Percentiles rank a stretch among this genome's conserved stretches.
Evolutionary conservation across 2,888 invertebrate species (phyloP).

Genomic region (Euplexia lucipara): DNA sequence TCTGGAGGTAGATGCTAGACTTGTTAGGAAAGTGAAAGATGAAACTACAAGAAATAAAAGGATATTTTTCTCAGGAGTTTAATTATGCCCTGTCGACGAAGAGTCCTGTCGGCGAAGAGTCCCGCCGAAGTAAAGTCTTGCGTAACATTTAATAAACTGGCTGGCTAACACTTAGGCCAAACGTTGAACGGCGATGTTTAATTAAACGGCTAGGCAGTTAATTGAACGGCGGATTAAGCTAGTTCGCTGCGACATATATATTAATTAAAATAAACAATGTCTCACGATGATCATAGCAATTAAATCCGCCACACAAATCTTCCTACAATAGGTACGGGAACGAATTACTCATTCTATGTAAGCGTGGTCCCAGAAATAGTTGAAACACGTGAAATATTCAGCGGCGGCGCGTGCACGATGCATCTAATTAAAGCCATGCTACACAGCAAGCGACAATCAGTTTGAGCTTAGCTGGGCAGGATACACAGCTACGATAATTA

Average conservation of each 20-base stretch:
- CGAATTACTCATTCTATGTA: slow-evolving; percentile 50
- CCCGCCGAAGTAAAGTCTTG: too few species aligned
- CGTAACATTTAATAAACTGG: too few species aligned
- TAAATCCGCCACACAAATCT: slow-evolving; percentile 20
- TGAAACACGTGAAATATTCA: slow-evolving; percentile 55
- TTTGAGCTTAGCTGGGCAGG: too few species aligned
- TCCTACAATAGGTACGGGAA: slow-evolving; percentile 4
- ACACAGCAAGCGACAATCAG: slow-evolving; percentile 18
- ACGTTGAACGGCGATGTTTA: background rate
- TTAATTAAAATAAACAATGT: background rate
- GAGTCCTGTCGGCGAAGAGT: too few species aligned
- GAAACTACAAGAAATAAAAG: too few species aligned
- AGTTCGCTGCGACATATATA: too few species aligned
- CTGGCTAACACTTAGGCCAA: background rate
- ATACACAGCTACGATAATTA: too few species aligned
- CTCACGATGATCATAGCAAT: background rate
- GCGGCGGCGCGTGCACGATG: slow-evolving; percentile 46
- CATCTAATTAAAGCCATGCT: slow-evolving; percentile 51
- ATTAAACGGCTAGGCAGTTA: too few species aligned
- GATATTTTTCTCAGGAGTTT: too few species aligned
- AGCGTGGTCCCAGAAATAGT: slow-evolving; percentile 28
- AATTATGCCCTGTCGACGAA: background rate
- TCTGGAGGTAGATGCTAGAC: slow-evolving; percentile 21
- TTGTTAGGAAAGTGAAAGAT: slow-evolving; percentile 15
- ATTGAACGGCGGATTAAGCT: too few species aligned